Evolutionary conservation across 2,113 vertebrate genomes (phyloP), one percentile per base, ranked within the genome.

Genomic region (Cricetomys ansorgei): DNA sequence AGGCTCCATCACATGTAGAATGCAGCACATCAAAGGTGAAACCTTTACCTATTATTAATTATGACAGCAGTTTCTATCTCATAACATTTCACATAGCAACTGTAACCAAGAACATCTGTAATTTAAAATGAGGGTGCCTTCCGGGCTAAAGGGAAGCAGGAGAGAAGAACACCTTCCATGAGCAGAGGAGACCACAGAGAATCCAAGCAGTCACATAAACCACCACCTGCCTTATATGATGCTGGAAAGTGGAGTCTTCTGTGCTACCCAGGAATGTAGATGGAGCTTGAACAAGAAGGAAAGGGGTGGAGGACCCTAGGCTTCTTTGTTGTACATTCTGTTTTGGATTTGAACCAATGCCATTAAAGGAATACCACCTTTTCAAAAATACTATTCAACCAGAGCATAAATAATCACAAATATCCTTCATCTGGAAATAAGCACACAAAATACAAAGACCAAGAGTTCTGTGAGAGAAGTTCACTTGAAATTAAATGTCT

Each of bases 51-150:
- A 70, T 98, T 98, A 98, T 97, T 97, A 98, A 95, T 98, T 97
- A 97, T 94, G 94, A 97, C 95, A 97, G 96, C 94, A 97, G 97
- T 98, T 98, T 98, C 96, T 98, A 96, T 92, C 94, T 98, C 87
- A 89, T 87, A 98, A 97, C 91, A 97, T 88, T 94, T 98, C 96
- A 97, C 96, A 91, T 89, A 97, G 95, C 45, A 92, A 98, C 97
- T 97, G 96, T 97, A 97, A 98, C 98, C 91, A 98, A 97, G 97
- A 97, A 98, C 96, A 98, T 97, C 97, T 98, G 98, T 91, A 97
- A 97, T 96, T 98, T 94, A 94, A 98, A 73, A 97, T 43, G 92
- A 97, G 95, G 93, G 69, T 96, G 85, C 75, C 76, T 97, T 96
- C 5, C 48, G 43, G 48, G 67, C 92, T 73, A 45, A 64, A 80